Percentiles rank a stretch among this genome's conserved stretches.
Conservation (phyloP, 2,797 vertebrate genomes). For the Petrocephalus schoutedeni region DNA sequence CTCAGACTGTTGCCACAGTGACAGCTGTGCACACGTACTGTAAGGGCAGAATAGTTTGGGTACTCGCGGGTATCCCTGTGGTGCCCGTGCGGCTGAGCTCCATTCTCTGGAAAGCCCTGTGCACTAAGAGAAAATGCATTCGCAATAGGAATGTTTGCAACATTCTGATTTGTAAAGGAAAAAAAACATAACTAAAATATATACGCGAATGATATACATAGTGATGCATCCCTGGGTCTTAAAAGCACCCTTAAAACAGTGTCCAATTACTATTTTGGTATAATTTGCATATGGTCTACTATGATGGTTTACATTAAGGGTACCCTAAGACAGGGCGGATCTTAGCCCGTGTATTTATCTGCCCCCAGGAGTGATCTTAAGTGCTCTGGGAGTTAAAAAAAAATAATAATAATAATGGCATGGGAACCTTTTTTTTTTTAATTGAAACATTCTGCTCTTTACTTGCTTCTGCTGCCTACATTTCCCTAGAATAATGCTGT, state of each 20-base stretch:
- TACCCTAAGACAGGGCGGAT: not conserved
- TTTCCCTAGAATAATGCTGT: not conserved
- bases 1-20: conserved; percentile 22
- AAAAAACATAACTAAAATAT: not conserved
- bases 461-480: not conserved
- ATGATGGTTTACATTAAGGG: not conserved
- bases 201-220: not conserved
- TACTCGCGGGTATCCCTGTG: not conserved
- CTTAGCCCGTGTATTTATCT: not conserved
- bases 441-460: not conserved
- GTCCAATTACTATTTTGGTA: not conserved
- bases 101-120: not conserved
- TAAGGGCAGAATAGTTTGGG: not conserved
- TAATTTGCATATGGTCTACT: not conserved
- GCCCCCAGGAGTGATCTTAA: not conserved
- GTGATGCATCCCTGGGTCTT: not conserved
- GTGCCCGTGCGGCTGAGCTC: not conserved
- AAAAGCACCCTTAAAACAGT: not conserved
- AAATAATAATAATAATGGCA: not conserved
- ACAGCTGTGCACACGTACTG: conserved; percentile 17
- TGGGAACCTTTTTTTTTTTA: not conserved
- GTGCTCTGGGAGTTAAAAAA: not conserved
- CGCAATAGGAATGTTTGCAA: not conserved
- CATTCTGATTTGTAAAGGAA: not conserved
- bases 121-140: not conserved